phyloP scores from a whole-genome alignment of 2,113 vertebrate genomes.

The Noturus placidus region DNA sequence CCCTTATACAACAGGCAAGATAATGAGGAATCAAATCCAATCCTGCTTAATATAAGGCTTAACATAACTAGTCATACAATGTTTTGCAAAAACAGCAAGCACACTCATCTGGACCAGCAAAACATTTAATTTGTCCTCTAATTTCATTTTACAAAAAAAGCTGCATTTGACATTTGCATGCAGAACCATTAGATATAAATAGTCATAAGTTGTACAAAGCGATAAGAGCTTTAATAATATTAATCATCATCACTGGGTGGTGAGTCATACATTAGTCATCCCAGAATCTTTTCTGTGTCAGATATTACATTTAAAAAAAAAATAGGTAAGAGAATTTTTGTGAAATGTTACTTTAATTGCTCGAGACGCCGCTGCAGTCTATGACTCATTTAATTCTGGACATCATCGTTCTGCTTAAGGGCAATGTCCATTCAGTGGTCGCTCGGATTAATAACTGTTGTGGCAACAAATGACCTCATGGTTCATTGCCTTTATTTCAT shows the following conservation, averaged over 20 bases:
- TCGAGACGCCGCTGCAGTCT: constrained; percentile 9
- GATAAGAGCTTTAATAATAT: not conserved
- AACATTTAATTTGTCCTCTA: not conserved
- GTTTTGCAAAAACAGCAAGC: not conserved
- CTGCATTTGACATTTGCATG: not conserved
- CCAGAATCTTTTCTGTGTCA: constrained; percentile 13
- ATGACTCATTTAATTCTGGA: constrained; percentile 42
- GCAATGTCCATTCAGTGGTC: constrained; percentile 57
- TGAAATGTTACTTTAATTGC: constrained; percentile 44
- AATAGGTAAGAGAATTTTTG: not conserved
- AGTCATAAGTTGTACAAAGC: not conserved
- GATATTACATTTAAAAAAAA: constrained; percentile 14
- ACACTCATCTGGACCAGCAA: not conserved
- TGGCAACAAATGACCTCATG: constrained; percentile 73
- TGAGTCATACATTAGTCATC: constrained; percentile 22
- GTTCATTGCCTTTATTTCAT: constrained; percentile 72
- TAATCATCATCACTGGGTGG: not conserved
- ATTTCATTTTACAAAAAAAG: too few relatives aligned
- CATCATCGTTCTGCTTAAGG: constrained; percentile 31
- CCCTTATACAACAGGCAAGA: not conserved
- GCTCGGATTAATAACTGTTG: constrained; percentile 74
- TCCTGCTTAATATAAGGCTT: not conserved
- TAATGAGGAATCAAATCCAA: not conserved
- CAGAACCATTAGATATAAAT: not conserved
- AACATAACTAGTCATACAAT: not conserved